Base-by-base conservation (phyloP, 2,888 invertebrate species). In the Erebia ligea region DNA sequence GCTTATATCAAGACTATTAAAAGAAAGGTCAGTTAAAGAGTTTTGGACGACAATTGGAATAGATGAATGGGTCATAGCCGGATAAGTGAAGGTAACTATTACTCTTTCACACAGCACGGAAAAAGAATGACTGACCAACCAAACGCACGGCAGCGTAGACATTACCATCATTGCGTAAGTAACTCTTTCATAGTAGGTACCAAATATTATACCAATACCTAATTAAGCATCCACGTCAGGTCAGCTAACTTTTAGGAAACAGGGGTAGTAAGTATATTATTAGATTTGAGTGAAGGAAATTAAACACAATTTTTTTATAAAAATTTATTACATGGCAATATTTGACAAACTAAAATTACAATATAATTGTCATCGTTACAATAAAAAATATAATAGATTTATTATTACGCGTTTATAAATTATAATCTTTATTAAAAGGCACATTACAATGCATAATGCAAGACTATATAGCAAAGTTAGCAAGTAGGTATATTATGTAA, bases 381-480 rank as follows among this genome's bases (percentile, higher is more conserved):
- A 58, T 70, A 17, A 17, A 48, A 45, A 19, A 58, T 58, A 34
- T 42, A 17, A 68, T 75, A 76, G 75, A 75, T 80, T 75, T 74
- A 73, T 81, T 77, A 84, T 83, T 82, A 82, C 82, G 82, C 84
- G 81, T 75, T 58, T 72, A 75, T 74, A 42, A 59, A 75, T 68
- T 74, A 50, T 74, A 58, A 58, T 58, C 2, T 15, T 48, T 75
- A 76, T 79, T 81, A 80, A 76, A 83, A 84, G 82, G 83, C 84
- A 85, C 84, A 83, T 87, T 86, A 75, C 85, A 84, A 82, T 62
- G 62, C 69, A 56, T 58, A 56, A 64, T 67, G 71, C 71, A 67
- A 72, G 71, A 74, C 75, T 76, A n/a, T n/a, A n/a, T n/a, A 75
- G 76, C 84, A 82, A 81, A 81, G 85, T 91, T 88, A 91, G 88